These are phyloP conservation scores for Labeo catla DNA, from an alignment of 2,113 vertebrate species.

Conservation along the genomic window DNA sequence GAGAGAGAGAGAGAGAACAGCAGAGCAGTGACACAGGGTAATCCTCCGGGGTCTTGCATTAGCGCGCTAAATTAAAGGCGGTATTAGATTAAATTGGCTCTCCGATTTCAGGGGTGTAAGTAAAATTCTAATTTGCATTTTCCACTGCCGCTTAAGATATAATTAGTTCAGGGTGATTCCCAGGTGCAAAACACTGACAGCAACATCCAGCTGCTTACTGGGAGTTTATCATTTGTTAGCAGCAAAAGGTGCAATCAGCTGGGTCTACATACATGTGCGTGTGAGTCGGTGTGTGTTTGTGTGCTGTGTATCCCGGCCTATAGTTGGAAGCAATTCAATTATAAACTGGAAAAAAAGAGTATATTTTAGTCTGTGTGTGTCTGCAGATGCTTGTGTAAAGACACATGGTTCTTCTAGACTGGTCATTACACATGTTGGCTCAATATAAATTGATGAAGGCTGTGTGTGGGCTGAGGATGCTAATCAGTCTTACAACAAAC, in stretches of 20 bases:
- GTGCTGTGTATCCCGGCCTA: conserved; percentile 25
- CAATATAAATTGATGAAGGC: conserved; percentile 8
- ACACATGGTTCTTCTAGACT: not conserved
- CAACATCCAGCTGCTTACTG: conserved; percentile 77
- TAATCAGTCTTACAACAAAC: conserved; percentile 32
- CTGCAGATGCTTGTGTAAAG: not conserved
- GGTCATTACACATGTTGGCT: conserved; percentile 17
- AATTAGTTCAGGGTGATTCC: conserved; percentile 85
- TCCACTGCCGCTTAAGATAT: conserved; percentile 80
- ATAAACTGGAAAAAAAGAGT: not conserved
- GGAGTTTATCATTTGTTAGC: conserved; percentile 72
- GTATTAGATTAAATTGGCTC: conserved; percentile 86
- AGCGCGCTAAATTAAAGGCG: conserved; percentile 82
- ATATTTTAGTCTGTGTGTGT: not conserved
- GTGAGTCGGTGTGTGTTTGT: conserved; percentile 36
- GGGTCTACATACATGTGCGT: conserved; percentile 19
- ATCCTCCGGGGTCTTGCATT: conserved; percentile 81
- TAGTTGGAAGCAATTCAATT: not conserved
- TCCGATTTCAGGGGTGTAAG: conserved; percentile 85
- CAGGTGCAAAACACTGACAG: conserved; percentile 80
- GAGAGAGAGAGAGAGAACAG: conserved; percentile 47
- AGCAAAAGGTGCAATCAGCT: conserved; percentile 59
- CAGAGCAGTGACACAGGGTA: conserved; percentile 74
- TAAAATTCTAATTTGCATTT: conserved; percentile 85
- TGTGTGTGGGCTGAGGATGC: conserved; percentile 35